These are phyloP conservation scores for Muscicapa striata DNA, from an alignment of 2,797 vertebrate species.

Conservation along the genomic window DNA sequence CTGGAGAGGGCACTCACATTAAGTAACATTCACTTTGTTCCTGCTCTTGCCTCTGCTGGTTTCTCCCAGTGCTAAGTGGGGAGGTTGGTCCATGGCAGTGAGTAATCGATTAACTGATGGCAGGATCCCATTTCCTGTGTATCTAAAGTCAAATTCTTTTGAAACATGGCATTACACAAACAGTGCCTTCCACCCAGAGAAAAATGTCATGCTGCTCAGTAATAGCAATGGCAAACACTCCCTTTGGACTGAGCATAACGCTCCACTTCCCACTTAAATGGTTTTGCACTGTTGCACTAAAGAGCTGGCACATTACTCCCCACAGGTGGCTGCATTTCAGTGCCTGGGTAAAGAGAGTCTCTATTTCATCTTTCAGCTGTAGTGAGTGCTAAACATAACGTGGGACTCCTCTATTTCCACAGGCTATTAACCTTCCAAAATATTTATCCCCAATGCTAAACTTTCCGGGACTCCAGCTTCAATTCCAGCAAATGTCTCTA, in stretches of 20 bases:
- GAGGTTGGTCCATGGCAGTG: neutral
- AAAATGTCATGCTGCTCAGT: neutral
- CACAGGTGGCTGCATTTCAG: slow-evolving; percentile 55
- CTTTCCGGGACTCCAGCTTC: neutral
- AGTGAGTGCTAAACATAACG: slow-evolving; percentile 16
- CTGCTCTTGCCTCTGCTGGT: neutral
- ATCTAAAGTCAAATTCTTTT: slow-evolving; percentile 18
- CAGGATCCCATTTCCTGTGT: slow-evolving; percentile 1
- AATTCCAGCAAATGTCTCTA: neutral
- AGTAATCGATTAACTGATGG: slow-evolving; percentile 2
- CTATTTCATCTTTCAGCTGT: slow-evolving; percentile 9
- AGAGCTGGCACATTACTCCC: slow-evolving; percentile 35
- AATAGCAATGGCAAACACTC: slow-evolving; percentile 26
- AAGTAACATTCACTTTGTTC: neutral
- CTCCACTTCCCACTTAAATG: slow-evolving; percentile 51
- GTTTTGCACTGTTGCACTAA: slow-evolving; percentile 35
- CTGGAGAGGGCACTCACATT: neutral
- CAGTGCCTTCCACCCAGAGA: neutral
- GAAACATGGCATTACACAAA: neutral
- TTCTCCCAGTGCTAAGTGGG: neutral
- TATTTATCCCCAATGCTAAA: slow-evolving; percentile 25
- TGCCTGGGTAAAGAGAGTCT: neutral
- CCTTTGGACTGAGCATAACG: neutral
- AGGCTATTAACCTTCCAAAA: slow-evolving; percentile 61
- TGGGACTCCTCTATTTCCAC: slow-evolving; percentile 27